Conservation (phyloP, 2,797 vertebrate species). For the Geotrypetes seraphini region DNA sequence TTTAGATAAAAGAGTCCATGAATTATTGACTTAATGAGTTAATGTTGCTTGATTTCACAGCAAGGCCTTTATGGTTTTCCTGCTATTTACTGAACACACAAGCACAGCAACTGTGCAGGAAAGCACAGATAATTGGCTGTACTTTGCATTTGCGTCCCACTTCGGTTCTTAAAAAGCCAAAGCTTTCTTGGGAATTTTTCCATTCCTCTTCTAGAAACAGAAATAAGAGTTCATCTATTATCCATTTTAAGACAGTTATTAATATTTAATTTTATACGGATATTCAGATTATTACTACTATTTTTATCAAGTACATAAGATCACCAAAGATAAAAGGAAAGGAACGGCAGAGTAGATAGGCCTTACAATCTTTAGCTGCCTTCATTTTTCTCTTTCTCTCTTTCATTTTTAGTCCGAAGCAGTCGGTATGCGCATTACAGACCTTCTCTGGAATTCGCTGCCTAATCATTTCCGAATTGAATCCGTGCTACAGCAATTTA, state of each 20-base stretch:
- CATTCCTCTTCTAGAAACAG: neutral
- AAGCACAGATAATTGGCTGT: conserved; percentile 23
- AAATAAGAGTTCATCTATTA: conserved; percentile 1
- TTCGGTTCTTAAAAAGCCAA: conserved; percentile 13
- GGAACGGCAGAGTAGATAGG: too few species aligned
- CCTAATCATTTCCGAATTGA: too few species aligned
- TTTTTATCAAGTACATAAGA: too few species aligned
- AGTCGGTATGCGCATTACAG: too few species aligned
- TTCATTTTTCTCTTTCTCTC: too few species aligned
- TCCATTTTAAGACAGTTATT: conserved; percentile 11
- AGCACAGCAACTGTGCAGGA: conserved; percentile 25
- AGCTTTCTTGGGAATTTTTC: neutral
- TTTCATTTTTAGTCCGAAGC: too few species aligned
- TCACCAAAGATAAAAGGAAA: too few species aligned
- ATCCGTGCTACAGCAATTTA: too few species aligned
- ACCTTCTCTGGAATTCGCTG: too few species aligned
- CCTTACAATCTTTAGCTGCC: too few species aligned
- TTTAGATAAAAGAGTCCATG: conserved; percentile 80
- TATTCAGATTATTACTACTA: too few species aligned
- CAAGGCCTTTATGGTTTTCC: conserved; percentile 53
- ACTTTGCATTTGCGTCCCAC: conserved; percentile 14
- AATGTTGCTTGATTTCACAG: conserved; percentile 77
- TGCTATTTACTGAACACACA: conserved; percentile 49
- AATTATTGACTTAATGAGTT: conserved; percentile 95
- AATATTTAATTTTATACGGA: too few species aligned